A percentile compares a stretch with the other conserved stretches of the same genome.
phyloP scores from a whole-genome alignment of 2,797 vertebrate species.

The Odontamblyopus lacepedii region DNA sequence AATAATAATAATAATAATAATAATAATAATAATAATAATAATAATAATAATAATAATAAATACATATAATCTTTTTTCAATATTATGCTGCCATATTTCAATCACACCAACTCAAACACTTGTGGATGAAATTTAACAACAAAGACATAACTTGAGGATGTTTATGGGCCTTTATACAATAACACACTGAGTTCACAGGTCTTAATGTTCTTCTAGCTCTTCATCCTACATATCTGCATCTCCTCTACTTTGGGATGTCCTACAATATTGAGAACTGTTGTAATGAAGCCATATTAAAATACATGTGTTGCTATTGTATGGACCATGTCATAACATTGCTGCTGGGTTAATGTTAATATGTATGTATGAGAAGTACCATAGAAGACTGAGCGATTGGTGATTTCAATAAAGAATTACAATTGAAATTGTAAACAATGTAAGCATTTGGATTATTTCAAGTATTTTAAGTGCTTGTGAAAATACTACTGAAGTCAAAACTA shows the following conservation, averaged over 20 bases:
- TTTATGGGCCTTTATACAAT: not conserved
- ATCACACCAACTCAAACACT: too few relatives aligned
- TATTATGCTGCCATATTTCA: too few relatives aligned
- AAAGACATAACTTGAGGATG: not conserved
- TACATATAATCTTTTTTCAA: too few relatives aligned
- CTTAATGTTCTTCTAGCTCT: conserved; percentile 26
- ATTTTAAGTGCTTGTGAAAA: not conserved
- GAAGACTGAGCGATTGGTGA: conserved; percentile 74
- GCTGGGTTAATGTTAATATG: conserved; percentile 77
- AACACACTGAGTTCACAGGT: not conserved
- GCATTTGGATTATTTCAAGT: conserved; percentile 12
- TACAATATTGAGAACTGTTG: conserved; percentile 73
- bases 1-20: too few relatives aligned
- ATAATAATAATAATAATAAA: too few relatives aligned
- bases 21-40: too few relatives aligned
- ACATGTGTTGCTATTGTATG: conserved; percentile 75
- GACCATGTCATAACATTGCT: conserved; percentile 78
- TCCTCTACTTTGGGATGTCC: conserved; percentile 21
- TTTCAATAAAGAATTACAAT: conserved; percentile 78
- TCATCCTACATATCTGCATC: conserved; percentile 25
- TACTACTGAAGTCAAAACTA: not conserved
- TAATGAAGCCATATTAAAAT: conserved; percentile 87
- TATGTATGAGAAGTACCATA: conserved; percentile 80
- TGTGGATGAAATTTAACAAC: not conserved
- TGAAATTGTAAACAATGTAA: conserved; percentile 64